Percentiles rank a stretch among this genome's conserved stretches.
Conservation (phyloP, 2,113 vertebrate genomes). For the Thryonomys swinderianus region DNA sequence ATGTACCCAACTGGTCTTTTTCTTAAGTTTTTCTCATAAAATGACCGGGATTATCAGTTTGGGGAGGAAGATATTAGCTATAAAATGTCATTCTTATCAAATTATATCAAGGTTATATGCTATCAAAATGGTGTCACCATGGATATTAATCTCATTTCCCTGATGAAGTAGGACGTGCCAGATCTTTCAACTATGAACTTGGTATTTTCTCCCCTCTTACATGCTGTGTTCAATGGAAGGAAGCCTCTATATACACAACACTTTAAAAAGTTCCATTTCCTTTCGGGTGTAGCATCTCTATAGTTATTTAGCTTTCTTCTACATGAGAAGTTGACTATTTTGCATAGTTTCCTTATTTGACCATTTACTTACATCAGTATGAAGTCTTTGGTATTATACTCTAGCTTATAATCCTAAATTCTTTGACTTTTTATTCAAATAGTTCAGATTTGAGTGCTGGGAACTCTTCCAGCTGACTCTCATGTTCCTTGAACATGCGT, state of each 20-base stretch:
- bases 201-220: neutral
- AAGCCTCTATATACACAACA: neutral
- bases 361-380: neutral
- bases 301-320: conserved; percentile 15
- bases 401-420: neutral
- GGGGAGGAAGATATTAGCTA: neutral
- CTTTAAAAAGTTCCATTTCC: neutral
- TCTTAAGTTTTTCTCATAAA: neutral
- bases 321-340: neutral
- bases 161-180: neutral
- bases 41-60: neutral
- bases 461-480: neutral
- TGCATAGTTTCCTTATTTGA: neutral
- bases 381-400: conserved; percentile 5
- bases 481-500: neutral
- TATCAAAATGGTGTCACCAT: neutral
- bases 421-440: neutral
- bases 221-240: neutral
- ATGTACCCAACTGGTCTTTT: neutral
- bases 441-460: neutral
- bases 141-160: neutral
- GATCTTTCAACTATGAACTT: neutral
- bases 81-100: neutral
- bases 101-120: neutral
- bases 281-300: neutral